phyloP scores from a whole-genome alignment of 2,888 invertebrate species.

The Miltochrista miniata region DNA sequence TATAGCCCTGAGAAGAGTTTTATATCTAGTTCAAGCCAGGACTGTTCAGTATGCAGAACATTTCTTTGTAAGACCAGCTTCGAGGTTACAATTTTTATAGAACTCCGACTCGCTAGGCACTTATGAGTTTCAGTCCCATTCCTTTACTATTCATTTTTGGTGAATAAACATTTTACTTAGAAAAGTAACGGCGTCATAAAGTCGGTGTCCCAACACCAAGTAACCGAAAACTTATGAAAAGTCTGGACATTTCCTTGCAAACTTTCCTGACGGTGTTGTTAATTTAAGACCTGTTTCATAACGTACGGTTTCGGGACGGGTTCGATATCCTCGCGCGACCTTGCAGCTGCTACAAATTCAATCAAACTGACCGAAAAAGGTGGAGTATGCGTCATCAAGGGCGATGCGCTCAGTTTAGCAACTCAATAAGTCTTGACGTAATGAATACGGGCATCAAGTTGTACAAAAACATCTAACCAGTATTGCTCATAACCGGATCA shows the following conservation, averaged over 20 bases:
- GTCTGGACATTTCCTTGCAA: conserved; percentile 11
- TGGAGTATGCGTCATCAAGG: conserved; percentile 66
- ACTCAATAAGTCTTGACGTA: conserved; percentile 38
- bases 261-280: conserved; percentile 31
- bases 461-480: conserved; percentile 44
- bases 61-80: too few species aligned
- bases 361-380: conserved; percentile 73
- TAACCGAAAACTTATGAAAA: too few species aligned
- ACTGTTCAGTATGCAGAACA: too few species aligned
- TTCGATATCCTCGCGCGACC: conserved; percentile 78
- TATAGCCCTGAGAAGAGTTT: too few species aligned
- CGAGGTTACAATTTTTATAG: too few species aligned
- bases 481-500: conserved; percentile 60
- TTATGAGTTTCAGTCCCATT: too few species aligned
- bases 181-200: too few species aligned
- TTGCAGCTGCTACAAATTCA: conserved; percentile 78
- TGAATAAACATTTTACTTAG: too few species aligned
- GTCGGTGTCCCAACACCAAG: too few species aligned
- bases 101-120: too few species aligned
- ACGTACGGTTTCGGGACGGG: conserved; percentile 49
- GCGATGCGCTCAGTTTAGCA: conserved; percentile 68
- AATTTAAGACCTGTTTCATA: conserved; percentile 57
- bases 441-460: conserved; percentile 37
- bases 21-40: too few species aligned
- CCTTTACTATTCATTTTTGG: too few species aligned